Conservation (phyloP, 2,113 vertebrate species). For the Acrocephalus arundinaceus region DNA sequence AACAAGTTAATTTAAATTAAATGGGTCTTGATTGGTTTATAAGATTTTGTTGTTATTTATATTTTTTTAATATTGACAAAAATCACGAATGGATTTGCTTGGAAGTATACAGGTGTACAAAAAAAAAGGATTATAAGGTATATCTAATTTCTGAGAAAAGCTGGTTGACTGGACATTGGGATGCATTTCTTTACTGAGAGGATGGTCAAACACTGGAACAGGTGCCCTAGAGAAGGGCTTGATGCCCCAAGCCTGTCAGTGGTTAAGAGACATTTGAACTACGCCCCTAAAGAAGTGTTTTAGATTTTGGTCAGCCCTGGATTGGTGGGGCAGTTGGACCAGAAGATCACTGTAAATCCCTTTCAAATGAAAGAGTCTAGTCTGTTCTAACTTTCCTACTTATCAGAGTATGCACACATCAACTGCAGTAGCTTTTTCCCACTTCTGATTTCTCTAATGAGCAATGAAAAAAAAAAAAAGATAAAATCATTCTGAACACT, state of each 20-base stretch:
- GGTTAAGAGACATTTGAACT: not conserved
- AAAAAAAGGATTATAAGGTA: not conserved
- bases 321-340: not conserved
- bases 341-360: not conserved
- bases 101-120: not conserved
- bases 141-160: not conserved
- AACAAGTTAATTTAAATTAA: not conserved
- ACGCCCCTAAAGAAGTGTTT: not conserved
- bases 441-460: not conserved
- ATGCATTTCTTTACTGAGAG: not conserved
- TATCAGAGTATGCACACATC: not conserved
- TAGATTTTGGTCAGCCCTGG: not conserved
- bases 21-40: not conserved
- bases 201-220: not conserved
- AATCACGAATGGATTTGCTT: not conserved
- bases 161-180: not conserved
- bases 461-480: not conserved
- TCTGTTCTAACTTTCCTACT: not conserved
- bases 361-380: not conserved
- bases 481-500: conserved; percentile 22
- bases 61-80: not conserved
- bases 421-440: not conserved
- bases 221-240: not conserved
- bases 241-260: not conserved
- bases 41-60: accelerated